These are phyloP conservation scores for Ophioderma brevispina DNA, from an alignment of 35 echinoderm and acorn worm genomes.

Conservation along the genomic window DNA sequence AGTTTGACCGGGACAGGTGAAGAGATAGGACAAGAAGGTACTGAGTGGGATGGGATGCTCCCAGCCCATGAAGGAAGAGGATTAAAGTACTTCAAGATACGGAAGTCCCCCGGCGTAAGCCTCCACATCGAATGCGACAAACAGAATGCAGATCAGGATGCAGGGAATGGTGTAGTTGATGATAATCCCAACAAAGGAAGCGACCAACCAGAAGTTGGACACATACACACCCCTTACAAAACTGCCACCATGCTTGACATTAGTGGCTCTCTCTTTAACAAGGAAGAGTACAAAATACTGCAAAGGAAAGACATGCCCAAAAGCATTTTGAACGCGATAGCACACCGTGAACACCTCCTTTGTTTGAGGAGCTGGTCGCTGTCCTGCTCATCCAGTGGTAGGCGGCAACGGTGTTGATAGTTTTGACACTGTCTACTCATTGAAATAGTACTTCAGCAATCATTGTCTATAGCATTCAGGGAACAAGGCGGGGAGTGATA, in stretches of 20 bases:
- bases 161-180: slow-evolving; percentile 85
- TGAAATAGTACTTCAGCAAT: slow-evolving; percentile 68
- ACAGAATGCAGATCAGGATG: slow-evolving; percentile 56
- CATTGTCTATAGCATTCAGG: slow-evolving; percentile 83
- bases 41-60: slow-evolving; percentile 95
- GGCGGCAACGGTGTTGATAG: slow-evolving; percentile 86
- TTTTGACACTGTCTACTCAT: slow-evolving; percentile 59
- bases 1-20: slow-evolving; percentile 64
- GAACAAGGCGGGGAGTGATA: slow-evolving; percentile 76
- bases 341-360: slow-evolving; percentile 70
- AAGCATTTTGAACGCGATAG: slow-evolving; percentile 88
- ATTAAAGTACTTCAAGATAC: slow-evolving; percentile 62
- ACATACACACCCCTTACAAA: slow-evolving; percentile 88
- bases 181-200: slow-evolving; percentile 85
- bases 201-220: slow-evolving; percentile 94
- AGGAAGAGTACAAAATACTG: slow-evolving; percentile 95
- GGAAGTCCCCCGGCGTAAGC: slow-evolving; percentile 68
- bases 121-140: slow-evolving; percentile 63
- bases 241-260: slow-evolving; percentile 92
- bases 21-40: slow-evolving; percentile 89
- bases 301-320: slow-evolving; percentile 97
- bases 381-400: slow-evolving; percentile 65
- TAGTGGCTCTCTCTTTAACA: slow-evolving; percentile 86
- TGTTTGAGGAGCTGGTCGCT: slow-evolving; percentile 82
- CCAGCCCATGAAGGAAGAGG: slow-evolving; percentile 92